These are phyloP conservation scores for Frieseomelitta varia DNA, from an alignment of 1,140 invertebrate genomes.

Conservation along the genomic window DNA sequence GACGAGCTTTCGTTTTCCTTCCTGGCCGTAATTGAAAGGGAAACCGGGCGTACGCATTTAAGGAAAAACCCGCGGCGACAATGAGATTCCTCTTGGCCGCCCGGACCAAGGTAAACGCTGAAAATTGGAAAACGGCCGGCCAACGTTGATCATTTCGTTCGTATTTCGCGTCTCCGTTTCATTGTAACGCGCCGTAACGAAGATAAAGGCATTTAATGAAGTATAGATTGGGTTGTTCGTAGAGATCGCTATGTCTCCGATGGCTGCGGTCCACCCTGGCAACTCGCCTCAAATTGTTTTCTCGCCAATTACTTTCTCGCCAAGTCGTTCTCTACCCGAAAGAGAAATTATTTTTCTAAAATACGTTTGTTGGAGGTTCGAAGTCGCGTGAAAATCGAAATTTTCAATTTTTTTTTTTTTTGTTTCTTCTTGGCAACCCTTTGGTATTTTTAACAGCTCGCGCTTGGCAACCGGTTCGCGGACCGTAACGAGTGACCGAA, in stretches of 20 bases:
- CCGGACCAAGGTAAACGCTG: neutral
- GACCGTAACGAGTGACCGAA: too few species aligned
- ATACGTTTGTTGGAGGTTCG: too few species aligned
- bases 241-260: neutral
- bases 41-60: neutral
- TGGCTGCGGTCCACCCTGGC: too few species aligned
- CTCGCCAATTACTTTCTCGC: too few species aligned
- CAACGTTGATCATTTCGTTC: neutral
- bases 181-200: neutral
- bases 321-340: too few species aligned
- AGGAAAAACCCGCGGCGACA: neutral
- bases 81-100: too few species aligned
- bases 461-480: too few species aligned
- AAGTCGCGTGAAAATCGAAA: too few species aligned
- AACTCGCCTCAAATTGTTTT: too few species aligned
- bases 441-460: accelerated
- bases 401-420: neutral
- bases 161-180: neutral
- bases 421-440: too few species aligned
- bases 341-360: neutral
- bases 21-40: neutral
- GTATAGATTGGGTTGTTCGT: neutral
- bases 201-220: neutral
- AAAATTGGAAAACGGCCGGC: neutral
- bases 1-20: constrained; percentile 19